These are phyloP conservation scores for Mallateleia sp. DNA, from an alignment of 2,888 invertebrate genomes.

Conservation along the genomic window DNA sequence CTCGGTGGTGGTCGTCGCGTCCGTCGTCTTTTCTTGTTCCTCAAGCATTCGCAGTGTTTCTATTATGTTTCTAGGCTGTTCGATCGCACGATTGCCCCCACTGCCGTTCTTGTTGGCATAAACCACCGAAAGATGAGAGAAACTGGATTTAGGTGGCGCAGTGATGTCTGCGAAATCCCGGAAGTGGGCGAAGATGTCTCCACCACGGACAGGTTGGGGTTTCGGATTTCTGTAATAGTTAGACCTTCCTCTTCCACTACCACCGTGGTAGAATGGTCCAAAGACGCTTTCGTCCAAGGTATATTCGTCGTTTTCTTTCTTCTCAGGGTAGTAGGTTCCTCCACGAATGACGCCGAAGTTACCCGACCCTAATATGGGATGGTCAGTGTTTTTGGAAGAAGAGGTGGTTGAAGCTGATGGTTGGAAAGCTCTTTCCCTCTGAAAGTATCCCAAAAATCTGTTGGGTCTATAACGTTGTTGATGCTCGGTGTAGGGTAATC, in stretches of 20 bases:
- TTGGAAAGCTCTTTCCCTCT: constrained; percentile 86
- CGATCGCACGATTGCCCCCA: constrained; percentile 90
- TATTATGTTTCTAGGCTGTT: constrained; percentile 95
- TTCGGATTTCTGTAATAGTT: constrained; percentile 93
- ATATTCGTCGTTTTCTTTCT: constrained; percentile 93
- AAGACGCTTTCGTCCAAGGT: constrained; percentile 91
- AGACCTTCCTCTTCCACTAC: constrained; percentile 94
- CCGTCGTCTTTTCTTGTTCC: constrained; percentile 89
- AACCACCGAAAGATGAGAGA: constrained; percentile 95
- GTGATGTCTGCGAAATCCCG: constrained; percentile 97
- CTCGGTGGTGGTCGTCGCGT: constrained; percentile 84
- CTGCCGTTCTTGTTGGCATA: constrained; percentile 95
- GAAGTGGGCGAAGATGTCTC: constrained; percentile 97
- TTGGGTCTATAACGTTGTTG: constrained; percentile 88
- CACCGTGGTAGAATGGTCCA: constrained; percentile 91
- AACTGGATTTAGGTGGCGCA: constrained; percentile 94
- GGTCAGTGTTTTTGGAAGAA: constrained; percentile 89
- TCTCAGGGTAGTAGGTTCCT: constrained; percentile 94
- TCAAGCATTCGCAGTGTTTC: constrained; percentile 95
- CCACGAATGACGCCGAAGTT: constrained; percentile 97
- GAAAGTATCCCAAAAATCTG: constrained; percentile 88
- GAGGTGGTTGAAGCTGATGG: constrained; percentile 82
- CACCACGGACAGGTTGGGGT: constrained; percentile 92
- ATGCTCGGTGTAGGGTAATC: constrained; percentile 91
- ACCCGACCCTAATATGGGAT: constrained; percentile 92